Base-by-base conservation (phyloP, 2,113 vertebrate species). In the Hyla sarda region DNA sequence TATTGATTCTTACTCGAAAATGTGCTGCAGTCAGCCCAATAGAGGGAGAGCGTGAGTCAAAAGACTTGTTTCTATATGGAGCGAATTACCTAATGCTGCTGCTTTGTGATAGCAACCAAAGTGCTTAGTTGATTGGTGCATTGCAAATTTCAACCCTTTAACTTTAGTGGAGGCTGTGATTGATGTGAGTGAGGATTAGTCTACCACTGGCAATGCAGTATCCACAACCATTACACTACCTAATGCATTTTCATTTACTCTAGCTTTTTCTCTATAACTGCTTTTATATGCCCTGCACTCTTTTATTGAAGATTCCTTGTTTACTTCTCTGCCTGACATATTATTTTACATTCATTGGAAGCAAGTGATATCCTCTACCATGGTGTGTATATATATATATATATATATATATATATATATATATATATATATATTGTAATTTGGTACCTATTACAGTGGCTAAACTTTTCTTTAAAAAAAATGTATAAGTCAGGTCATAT, bases 11-110 rank as follows among this genome's bases (percentile, higher is more conserved):
- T 34, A 74, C 23, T 54, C 5, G 79, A 72, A 67, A 76, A 76
- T 28, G 34, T 77, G 72, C 73, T 50, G 72, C 73, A 48, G 65
- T 76, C 47, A 62, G 50, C 73, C 85, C 78, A 87, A 74, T 17
- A 87, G 85, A 81, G 85, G 78, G 85, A 82, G 85, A 73, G 37
- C 45, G 54, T 30, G 85, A 87, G 85, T 74, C 77, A 25, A 62
- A 50, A 86, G 76, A 72, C 65, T 58, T 21, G 50, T 72, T 41
- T 56, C 76, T 80, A 85, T 79, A 74, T 82, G 37, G 65, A 82
- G 78, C 19, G 74, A 72, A 82, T 82, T 81, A 87, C 78, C 76
- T 87, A 87, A 87, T 87, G 62, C 77, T 87, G 85, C 85, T 62
- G 77, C 50, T 82, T 74, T 74, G 60, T 74, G 77, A 78, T 87